Evolutionary conservation across 1,140 invertebrate species (phyloP).

Genomic region (Plectrocnemia conspersa): DNA sequence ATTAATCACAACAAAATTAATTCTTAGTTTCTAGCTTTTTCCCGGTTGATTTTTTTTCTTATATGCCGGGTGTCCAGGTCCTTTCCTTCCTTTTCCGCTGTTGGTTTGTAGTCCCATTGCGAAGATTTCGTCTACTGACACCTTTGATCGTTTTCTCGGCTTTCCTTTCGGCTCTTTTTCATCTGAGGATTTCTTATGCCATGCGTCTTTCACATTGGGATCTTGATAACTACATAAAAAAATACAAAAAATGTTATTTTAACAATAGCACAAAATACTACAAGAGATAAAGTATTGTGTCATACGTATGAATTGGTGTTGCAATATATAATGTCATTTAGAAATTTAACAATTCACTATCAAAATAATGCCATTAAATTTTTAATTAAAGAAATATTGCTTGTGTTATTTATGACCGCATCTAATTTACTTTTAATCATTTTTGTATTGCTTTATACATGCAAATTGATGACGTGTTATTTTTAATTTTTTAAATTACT

Average conservation of each 20-base stretch:
- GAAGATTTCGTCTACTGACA: slow-evolving; percentile 39
- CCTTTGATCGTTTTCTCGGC: slow-evolving; percentile 33
- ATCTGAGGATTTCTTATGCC: too few species aligned
- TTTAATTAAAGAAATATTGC: too few species aligned
- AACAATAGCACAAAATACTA: slow-evolving; percentile 3
- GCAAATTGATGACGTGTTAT: too few species aligned
- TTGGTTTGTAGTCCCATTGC: slow-evolving; percentile 40
- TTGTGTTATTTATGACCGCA: too few species aligned
- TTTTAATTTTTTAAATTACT: too few species aligned
- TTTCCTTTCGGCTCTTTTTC: slow-evolving; percentile 29
- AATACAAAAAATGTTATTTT: slow-evolving; percentile 13
- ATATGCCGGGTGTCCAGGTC: not conserved
- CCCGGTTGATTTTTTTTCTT: slow-evolving; percentile 13
- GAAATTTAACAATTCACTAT: too few species aligned
- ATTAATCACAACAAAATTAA: too few species aligned
- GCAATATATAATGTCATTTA: too few species aligned
- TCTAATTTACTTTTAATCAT: too few species aligned
- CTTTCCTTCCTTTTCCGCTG: slow-evolving; percentile 37
- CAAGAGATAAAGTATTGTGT: not conserved
- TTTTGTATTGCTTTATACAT: too few species aligned
- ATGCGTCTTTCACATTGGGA: slow-evolving; percentile 42
- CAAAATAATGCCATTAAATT: too few species aligned
- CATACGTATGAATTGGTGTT: not conserved
- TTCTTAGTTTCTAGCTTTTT: slow-evolving; percentile 2
- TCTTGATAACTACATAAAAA: slow-evolving; percentile 51